Conservation (phyloP, 2,113 vertebrate genomes). For the Lamprologus callipterus region DNA sequence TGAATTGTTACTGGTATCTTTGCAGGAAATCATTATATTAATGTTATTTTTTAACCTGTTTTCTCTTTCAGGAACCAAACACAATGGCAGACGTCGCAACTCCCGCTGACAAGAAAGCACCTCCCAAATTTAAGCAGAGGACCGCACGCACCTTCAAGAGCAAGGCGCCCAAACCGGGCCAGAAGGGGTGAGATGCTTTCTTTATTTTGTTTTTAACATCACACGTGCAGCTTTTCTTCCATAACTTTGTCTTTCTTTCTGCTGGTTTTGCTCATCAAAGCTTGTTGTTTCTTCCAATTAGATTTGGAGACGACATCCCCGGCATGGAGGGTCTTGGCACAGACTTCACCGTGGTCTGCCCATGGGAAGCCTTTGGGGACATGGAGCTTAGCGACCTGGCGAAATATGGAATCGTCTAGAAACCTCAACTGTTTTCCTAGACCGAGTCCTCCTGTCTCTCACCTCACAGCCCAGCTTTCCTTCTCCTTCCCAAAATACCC, state of each 20-base stretch:
- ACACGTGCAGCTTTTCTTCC: not conserved
- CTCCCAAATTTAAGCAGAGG: constrained; percentile 69
- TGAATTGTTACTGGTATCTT: not conserved
- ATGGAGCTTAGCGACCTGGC: constrained; percentile 92
- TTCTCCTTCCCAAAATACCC: not conserved
- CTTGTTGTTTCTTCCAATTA: constrained; percentile 15
- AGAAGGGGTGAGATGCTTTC: constrained; percentile 73
- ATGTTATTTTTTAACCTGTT: not conserved
- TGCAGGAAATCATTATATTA: not conserved
- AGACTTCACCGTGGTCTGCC: constrained; percentile 92
- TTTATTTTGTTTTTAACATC: not conserved
- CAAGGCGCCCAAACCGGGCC: constrained; percentile 86
- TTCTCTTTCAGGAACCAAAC: not conserved
- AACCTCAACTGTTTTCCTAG: not conserved
- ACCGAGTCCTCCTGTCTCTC: not conserved
- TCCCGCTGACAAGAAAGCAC: constrained; percentile 48
- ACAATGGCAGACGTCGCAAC: constrained; percentile 35
- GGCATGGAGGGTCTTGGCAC: constrained; percentile 94
- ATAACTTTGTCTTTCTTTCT: not conserved
- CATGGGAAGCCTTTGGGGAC: constrained; percentile 93
- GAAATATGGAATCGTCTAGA: constrained; percentile 85
- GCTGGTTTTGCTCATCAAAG: not conserved
- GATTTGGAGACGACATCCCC: constrained; percentile 92
- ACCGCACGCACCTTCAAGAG: constrained; percentile 74
- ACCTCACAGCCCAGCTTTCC: not conserved